Evolutionary conservation across 2,888 invertebrate species (phyloP).

Genomic region (Prenolepis imparis): DNA sequence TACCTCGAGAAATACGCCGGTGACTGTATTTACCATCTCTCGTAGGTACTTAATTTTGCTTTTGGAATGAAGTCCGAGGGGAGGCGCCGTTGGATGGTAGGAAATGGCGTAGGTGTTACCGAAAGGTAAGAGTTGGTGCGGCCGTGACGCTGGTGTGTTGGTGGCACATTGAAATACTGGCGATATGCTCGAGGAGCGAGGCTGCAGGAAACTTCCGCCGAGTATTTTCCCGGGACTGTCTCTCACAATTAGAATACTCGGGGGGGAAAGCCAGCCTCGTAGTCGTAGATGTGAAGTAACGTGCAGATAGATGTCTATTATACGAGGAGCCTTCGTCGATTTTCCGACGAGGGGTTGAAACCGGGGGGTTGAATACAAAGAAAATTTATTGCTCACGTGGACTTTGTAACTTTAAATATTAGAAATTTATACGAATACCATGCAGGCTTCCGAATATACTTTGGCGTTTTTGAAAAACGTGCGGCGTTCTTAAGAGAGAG

Average conservation of each 20-base stretch:
- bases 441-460: not conserved
- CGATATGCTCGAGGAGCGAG: conserved; percentile 72
- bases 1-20: conserved; percentile 59
- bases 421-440: not conserved
- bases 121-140: conserved; percentile 71
- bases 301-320: conserved; percentile 76
- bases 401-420: not conserved
- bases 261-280: conserved; percentile 77
- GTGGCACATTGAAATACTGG: conserved; percentile 82
- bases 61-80: conserved; percentile 82
- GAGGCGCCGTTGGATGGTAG: conserved; percentile 54
- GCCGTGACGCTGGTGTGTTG: conserved; percentile 73
- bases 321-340: conserved; percentile 67
- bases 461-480: too few relatives aligned
- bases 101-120: conserved; percentile 73
- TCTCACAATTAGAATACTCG: conserved; percentile 85
- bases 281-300: conserved; percentile 74
- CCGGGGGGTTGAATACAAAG: conserved; percentile 38
- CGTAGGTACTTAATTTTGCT: conserved; percentile 84
- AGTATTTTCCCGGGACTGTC: conserved; percentile 84
- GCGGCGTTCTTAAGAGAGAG: not conserved
- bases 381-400: conserved; percentile 65
- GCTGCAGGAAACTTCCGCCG: conserved; percentile 80
- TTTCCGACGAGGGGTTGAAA: conserved; percentile 63
- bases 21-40: conserved; percentile 81